Percentiles rank a stretch among this genome's conserved stretches.
Evolutionary conservation across 1,140 invertebrate genomes (phyloP).

Genomic region (Trichomalopsis sarcophagae): DNA sequence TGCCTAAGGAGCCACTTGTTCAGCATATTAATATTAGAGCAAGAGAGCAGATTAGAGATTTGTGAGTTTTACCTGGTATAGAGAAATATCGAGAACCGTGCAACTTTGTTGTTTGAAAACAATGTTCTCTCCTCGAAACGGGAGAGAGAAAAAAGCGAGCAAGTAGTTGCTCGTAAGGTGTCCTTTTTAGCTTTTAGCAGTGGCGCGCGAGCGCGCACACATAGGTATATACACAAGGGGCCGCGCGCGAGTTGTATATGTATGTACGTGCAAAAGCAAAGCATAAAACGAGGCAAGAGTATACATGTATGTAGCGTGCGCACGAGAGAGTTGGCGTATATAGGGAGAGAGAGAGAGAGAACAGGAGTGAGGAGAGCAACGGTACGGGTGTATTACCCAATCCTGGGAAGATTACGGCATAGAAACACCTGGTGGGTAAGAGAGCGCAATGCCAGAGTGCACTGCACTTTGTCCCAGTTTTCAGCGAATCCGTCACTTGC

Average conservation of each 20-base stretch:
- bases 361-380: conserved; percentile 56
- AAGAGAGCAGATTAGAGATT: background rate
- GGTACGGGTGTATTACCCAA: conserved; percentile 68
- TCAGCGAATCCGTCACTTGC: conserved; percentile 70
- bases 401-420: conserved; percentile 72
- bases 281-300: background rate
- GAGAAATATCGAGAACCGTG: background rate
- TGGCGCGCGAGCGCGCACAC: background rate
- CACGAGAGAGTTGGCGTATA: background rate
- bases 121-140: background rate
- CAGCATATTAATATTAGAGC: conserved; percentile 21
- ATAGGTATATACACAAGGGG: background rate
- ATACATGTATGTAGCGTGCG: background rate
- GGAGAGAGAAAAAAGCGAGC: conserved; percentile 6
- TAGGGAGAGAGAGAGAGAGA: conserved; percentile 23
- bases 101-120: background rate
- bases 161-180: conserved; percentile 26
- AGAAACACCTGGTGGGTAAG: conserved; percentile 71
- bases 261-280: background rate
- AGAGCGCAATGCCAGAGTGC: conserved; percentile 75
- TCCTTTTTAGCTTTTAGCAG: conserved; percentile 41
- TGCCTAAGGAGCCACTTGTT: conserved; percentile 42
- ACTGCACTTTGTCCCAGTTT: conserved; percentile 76
- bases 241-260: background rate
- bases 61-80: conserved; percentile 14